Conservation (phyloP, 1,140 invertebrate genomes). For the Calephelis nemesis region DNA sequence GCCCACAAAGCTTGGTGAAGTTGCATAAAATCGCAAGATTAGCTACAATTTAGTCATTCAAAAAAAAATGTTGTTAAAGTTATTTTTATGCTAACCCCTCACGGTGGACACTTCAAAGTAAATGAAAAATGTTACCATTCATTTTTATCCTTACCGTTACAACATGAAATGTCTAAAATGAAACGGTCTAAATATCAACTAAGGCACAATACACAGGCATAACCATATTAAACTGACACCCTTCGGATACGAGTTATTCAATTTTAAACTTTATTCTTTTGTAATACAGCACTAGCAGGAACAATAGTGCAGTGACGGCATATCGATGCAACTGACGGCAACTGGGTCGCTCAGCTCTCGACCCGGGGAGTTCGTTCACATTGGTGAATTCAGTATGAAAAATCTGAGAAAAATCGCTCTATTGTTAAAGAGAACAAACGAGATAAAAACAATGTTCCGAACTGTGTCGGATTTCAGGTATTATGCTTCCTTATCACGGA, state of each 20-base stretch:
- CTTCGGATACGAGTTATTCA: background rate
- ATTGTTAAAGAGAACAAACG: slow-evolving; percentile 8
- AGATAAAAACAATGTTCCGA: slow-evolving; percentile 9
- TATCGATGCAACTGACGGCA: slow-evolving; percentile 14
- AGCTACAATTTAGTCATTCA: too few relatives aligned
- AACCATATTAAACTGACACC: slow-evolving; percentile 2
- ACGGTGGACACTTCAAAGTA: too few relatives aligned
- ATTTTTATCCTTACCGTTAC: background rate
- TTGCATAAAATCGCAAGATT: too few relatives aligned
- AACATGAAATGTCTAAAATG: background rate
- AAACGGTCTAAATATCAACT: slow-evolving; percentile 4
- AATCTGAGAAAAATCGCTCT: slow-evolving; percentile 15
- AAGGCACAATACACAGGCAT: background rate
- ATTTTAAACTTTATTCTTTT: slow-evolving; percentile 5
- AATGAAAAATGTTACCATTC: background rate
- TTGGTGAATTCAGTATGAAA: slow-evolving; percentile 12
- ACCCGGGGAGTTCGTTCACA: slow-evolving; percentile 11
- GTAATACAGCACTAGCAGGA: slow-evolving; percentile 9
- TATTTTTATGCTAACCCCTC: too few relatives aligned
- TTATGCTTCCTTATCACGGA: slow-evolving; percentile 6
- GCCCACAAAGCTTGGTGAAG: too few relatives aligned
- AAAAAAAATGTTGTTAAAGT: too few relatives aligned
- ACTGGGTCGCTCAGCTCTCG: slow-evolving; percentile 13
- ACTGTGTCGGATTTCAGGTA: slow-evolving; percentile 3
- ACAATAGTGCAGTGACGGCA: slow-evolving; percentile 6